phyloP scores from a whole-genome alignment of 2,888 invertebrate genomes.

The Apeira syringaria region DNA sequence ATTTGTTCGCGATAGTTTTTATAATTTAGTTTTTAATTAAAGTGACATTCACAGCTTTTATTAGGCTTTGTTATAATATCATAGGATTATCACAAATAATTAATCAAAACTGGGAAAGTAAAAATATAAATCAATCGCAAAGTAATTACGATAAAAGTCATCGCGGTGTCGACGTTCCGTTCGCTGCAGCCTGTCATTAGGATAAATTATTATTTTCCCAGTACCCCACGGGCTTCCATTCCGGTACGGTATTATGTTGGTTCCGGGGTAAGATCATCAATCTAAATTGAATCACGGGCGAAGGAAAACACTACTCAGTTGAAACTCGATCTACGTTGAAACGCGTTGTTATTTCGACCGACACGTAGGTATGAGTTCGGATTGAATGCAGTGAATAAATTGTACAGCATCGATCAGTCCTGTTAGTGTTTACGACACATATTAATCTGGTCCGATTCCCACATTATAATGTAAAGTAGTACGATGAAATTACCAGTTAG shows the following conservation, averaged over 20 bases:
- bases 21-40: no score
- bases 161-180: slow-evolving; percentile 13
- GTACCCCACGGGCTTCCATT: slow-evolving; percentile 21
- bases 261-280: slow-evolving; percentile 34
- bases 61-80: no score
- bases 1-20: no score
- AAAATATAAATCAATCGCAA: slow-evolving; percentile 12
- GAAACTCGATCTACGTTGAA: slow-evolving; percentile 33
- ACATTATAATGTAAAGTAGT: no score
- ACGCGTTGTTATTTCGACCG: slow-evolving; percentile 28
- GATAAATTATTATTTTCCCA: slow-evolving; percentile 32
- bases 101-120: no score
- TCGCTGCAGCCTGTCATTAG: slow-evolving; percentile 32
- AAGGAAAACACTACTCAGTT: slow-evolving; percentile 34
- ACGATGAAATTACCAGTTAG: no score
- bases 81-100: no score
- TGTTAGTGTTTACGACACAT: slow-evolving; percentile 12
- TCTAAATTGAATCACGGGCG: slow-evolving; percentile 35
- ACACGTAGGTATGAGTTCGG: slow-evolving; percentile 32
- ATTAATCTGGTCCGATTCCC: slow-evolving; percentile 1
- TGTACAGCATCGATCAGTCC: slow-evolving; percentile 25
- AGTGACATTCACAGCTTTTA: no score
- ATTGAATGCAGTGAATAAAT: slow-evolving; percentile 31
- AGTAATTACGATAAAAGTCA: slow-evolving; percentile 25
- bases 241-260: slow-evolving; percentile 31